phyloP scores from a whole-genome alignment of 2,888 invertebrate genomes.

The Scaptomyza reducta region DNA sequence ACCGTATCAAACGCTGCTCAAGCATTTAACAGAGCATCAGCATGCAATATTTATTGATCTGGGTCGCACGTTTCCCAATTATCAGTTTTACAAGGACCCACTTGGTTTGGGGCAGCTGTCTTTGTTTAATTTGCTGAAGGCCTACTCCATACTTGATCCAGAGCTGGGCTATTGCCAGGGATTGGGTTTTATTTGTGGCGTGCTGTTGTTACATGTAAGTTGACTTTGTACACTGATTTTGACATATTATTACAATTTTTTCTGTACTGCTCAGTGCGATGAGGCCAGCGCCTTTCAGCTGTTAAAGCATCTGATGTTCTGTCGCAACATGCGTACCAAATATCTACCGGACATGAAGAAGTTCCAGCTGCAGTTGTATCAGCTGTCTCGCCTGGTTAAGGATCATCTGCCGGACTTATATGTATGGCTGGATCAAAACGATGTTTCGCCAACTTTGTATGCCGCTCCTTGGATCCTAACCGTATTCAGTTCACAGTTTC shows the following conservation, averaged over 20 bases:
- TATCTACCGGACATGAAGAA: conserved; percentile 98
- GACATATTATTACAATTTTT: neutral
- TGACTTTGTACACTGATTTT: neutral
- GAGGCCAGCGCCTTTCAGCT: conserved; percentile 95
- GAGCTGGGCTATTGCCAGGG: conserved; percentile 99
- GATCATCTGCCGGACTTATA: conserved; percentile 94
- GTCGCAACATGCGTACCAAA: conserved; percentile 93
- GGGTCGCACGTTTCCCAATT: conserved; percentile 94
- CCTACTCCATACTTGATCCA: conserved; percentile 96
- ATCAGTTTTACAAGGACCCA: conserved; percentile 95
- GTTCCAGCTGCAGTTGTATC: conserved; percentile 95
- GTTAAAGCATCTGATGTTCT: conserved; percentile 95
- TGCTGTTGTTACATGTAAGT: conserved; percentile 95
- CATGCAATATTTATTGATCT: conserved; percentile 98
- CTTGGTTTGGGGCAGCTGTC: conserved; percentile 97
- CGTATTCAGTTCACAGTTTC: conserved; percentile 96
- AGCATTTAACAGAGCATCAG: conserved; percentile 96
- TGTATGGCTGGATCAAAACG: conserved; percentile 93
- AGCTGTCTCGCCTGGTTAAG: conserved; percentile 94
- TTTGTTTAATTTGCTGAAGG: conserved; percentile 96
- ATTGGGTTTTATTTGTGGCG: conserved; percentile 97
- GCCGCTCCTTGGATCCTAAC: conserved; percentile 99
- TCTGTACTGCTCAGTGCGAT: conserved; percentile 89
- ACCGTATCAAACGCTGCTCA: conserved; percentile 91
- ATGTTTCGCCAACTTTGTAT: conserved; percentile 96